Conservation (phyloP, 2,888 invertebrate genomes). For the Pristionchus fissidentatus region DNA sequence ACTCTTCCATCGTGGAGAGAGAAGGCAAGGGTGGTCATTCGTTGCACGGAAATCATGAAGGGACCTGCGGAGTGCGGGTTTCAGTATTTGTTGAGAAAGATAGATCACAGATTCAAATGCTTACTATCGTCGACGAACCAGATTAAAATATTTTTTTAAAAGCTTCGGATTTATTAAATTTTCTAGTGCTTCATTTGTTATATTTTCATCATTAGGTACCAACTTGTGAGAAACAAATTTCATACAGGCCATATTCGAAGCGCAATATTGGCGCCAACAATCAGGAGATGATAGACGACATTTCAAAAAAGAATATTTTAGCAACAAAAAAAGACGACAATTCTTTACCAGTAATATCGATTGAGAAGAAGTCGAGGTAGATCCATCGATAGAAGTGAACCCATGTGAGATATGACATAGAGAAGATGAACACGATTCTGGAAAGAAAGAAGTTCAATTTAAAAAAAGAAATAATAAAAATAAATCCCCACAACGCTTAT, state of each 20-base stretch:
- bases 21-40: constrained; percentile 91
- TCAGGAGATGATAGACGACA: constrained; percentile 38
- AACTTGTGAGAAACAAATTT: too few species aligned
- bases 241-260: too few species aligned
- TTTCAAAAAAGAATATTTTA: constrained; percentile 56
- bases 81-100: too few species aligned
- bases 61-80: constrained; percentile 79
- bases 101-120: too few species aligned
- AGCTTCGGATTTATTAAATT: too few species aligned
- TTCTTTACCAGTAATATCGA: constrained; percentile 91
- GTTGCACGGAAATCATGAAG: constrained; percentile 94
- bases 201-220: too few species aligned
- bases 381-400: constrained; percentile 87
- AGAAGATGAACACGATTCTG: constrained; percentile 86
- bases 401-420: constrained; percentile 88
- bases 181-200: too few species aligned
- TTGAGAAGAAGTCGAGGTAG: constrained; percentile 88
- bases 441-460: constrained; percentile 59
- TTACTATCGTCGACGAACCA: too few species aligned
- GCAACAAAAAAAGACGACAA: neutral
- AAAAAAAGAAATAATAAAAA: neutral
- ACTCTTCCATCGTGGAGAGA: constrained; percentile 89
- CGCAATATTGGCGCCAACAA: too few species aligned
- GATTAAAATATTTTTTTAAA: too few species aligned
- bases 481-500: neutral